Conservation (phyloP, 2,797 vertebrate species). For the Rhinatrema bivittatum region DNA sequence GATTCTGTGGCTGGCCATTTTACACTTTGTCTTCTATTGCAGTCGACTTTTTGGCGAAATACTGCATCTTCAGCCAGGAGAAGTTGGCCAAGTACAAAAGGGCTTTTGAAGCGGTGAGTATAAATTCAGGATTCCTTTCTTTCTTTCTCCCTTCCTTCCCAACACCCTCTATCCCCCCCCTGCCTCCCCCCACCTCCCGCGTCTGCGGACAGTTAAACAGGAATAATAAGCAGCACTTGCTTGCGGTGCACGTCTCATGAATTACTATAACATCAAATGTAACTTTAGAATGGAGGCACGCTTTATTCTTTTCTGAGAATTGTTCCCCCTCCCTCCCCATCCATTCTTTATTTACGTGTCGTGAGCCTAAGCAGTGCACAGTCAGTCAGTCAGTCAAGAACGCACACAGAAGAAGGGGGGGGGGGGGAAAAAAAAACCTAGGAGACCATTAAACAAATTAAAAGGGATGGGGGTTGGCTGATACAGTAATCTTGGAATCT, state of each 20-base stretch:
- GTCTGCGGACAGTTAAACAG: constrained; percentile 57
- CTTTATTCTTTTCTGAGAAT: constrained; percentile 59
- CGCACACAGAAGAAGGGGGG: constrained; percentile 35
- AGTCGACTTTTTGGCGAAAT: constrained; percentile 91
- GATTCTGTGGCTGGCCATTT: constrained; percentile 31
- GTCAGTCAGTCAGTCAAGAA: constrained; percentile 49
- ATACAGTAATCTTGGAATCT: constrained; percentile 66
- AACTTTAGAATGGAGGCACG: constrained; percentile 61
- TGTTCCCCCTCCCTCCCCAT: constrained; percentile 51
- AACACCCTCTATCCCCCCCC: constrained; percentile 31
- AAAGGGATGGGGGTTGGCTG: constrained; percentile 67
- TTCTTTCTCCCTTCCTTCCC: constrained; percentile 47
- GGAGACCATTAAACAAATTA: constrained; percentile 72
- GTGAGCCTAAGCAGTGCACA: constrained; percentile 46
- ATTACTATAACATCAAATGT: constrained; percentile 65
- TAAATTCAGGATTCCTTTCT: constrained; percentile 66
- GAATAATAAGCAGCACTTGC: constrained; percentile 59
- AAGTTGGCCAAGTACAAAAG: constrained; percentile 83
- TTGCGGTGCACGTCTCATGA: constrained; percentile 54
- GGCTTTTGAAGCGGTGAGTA: constrained; percentile 86
- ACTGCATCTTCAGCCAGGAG: constrained; percentile 83
- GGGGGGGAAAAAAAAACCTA: no score
- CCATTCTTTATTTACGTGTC: constrained; percentile 63
- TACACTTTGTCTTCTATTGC: constrained; percentile 52
- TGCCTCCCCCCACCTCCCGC: constrained; percentile 49